Evolutionary conservation across 2,113 vertebrate species (phyloP), one percentile per base, ranked within the genome.

Genomic region (Raja brachyura): DNA sequence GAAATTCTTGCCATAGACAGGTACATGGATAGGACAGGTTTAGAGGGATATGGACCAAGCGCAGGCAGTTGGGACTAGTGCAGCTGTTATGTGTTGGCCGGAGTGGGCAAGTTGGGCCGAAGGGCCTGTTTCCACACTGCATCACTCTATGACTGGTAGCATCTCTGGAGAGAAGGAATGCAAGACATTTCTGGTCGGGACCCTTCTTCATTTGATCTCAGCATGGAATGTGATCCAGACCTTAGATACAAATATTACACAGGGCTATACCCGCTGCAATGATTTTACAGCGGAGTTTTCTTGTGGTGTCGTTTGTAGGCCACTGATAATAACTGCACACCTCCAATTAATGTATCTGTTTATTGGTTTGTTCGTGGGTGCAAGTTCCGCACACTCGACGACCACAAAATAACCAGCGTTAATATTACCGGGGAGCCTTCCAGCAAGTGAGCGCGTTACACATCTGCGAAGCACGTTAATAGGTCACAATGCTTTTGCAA

Each of bases 301-400:
- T 73, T 92, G 90, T 92, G 90, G 90, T 92, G 39, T 54, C 31
- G 25, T 18, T 9, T 92, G 39, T 6, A 28, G 39, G 33, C 33
- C 33, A 22, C 90, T 73, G 48, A 73, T 66, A 92, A 68, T 73
- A 73, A 74, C 18, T 54, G 25, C 66, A 92, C 88, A 90, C 90
- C 68, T 92, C 90, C 73, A 74, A 48, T 70, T 92, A 74, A 48
- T 28, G 20, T 90, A 66, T 90, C 85, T 90, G 28, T 70, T 92
- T 70, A 54, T 68, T 74, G 68, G 90, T 22, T 48, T 92, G 90
- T 74, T 92, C 73, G 90, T 92, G 90, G 86, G 90, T 92, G 20
- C 66, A 92, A 48, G 33, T 39, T 74, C 90, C 66, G 54, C 39
- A 70, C 54, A 54, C 73, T 92, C 68, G 73, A 54, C 7, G 68